These are phyloP conservation scores for Netelia melanura DNA, from an alignment of 2,888 invertebrate species.

Conservation along the genomic window DNA sequence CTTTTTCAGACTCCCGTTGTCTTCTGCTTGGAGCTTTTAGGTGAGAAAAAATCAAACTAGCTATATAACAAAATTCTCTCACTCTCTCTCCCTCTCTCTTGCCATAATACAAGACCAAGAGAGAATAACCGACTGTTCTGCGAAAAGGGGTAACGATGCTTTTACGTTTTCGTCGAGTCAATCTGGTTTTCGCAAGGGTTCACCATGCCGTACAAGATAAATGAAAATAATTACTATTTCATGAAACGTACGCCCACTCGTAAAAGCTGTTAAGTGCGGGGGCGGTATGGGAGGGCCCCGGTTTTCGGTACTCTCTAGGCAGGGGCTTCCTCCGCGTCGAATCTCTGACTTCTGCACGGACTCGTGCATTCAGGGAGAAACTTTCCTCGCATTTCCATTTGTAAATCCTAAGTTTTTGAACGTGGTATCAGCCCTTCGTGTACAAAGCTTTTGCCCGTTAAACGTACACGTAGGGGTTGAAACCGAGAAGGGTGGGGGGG, in stretches of 20 bases:
- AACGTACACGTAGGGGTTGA: neutral
- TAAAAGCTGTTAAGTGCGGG: constrained; percentile 71
- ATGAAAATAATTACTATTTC: constrained; percentile 70
- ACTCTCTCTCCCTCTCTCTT: constrained; percentile 5
- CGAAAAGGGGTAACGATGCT: constrained; percentile 38
- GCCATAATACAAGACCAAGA: neutral
- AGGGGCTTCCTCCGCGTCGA: neutral
- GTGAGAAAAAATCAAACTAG: neutral
- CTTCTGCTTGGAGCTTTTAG: neutral
- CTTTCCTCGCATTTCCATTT: constrained; percentile 56
- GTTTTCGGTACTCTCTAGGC: constrained; percentile 44
- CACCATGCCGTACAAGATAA: constrained; percentile 30
- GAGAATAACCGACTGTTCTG: neutral
- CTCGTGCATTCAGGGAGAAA: constrained; percentile 5
- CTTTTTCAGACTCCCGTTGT: neutral
- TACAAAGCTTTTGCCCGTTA: constrained; percentile 41
- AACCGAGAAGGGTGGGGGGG: neutral
- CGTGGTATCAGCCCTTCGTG: constrained; percentile 6
- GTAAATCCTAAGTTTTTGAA: constrained; percentile 48
- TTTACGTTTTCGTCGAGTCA: constrained; percentile 47
- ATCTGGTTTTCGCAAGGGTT: constrained; percentile 11
- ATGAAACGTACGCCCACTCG: constrained; percentile 68
- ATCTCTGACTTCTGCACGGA: constrained; percentile 6
- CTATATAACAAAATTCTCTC: constrained; percentile 1
- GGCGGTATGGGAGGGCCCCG: constrained; percentile 65